phyloP scores from a whole-genome alignment of 1,140 invertebrate genomes.

The Pantala flavescens region DNA sequence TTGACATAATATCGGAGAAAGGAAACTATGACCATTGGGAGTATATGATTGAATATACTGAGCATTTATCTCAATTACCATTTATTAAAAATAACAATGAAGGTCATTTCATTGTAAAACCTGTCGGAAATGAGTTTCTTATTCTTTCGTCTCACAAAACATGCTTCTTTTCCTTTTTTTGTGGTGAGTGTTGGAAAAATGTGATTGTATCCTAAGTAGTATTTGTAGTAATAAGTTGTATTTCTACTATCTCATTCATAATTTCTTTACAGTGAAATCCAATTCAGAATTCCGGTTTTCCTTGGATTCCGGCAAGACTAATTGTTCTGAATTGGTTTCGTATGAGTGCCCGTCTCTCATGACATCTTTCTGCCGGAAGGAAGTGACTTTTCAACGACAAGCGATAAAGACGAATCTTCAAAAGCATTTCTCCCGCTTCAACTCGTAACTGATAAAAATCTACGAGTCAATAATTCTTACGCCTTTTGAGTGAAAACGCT shows the following conservation, averaged over 20 bases:
- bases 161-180: constrained; percentile 47
- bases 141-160: constrained; percentile 52
- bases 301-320: constrained; percentile 35
- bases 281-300: constrained; percentile 46
- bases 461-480: too few species aligned
- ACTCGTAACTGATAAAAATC: too few species aligned
- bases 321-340: constrained; percentile 44
- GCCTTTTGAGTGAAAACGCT: too few species aligned
- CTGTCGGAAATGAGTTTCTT: constrained; percentile 34
- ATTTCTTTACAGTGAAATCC: constrained; percentile 42
- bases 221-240: constrained; percentile 17
- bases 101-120: constrained; percentile 47
- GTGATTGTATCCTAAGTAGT: constrained; percentile 16
- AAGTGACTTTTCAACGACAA: constrained; percentile 48
- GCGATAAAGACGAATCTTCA: constrained; percentile 50
- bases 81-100: constrained; percentile 43
- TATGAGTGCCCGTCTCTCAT: constrained; percentile 52
- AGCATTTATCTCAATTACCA: constrained; percentile 51
- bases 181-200: constrained; percentile 41
- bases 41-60: constrained; percentile 54
- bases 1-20: constrained; percentile 48
- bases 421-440: constrained; percentile 33
- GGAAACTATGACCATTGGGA: constrained; percentile 58
- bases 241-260: constrained; percentile 12
- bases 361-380: constrained; percentile 42